Evolutionary conservation across 1,140 invertebrate genomes (phyloP).

Genomic region (Diuraphis noxia): DNA sequence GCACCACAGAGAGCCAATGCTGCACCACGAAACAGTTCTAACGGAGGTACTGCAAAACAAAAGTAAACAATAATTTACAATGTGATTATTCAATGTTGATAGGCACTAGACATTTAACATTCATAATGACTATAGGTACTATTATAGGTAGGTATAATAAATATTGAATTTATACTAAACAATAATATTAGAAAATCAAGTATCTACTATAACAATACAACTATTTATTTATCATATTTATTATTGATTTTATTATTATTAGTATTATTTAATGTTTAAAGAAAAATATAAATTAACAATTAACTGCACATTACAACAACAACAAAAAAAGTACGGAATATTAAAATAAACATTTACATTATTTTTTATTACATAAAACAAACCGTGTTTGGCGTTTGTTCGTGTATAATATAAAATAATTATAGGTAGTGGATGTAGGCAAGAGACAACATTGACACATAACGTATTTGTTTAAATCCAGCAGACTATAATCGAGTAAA

Average conservation of each 20-base stretch:
- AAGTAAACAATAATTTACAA: background rate
- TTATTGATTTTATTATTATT: too few relatives aligned
- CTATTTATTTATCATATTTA: too few relatives aligned
- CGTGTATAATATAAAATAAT: too few relatives aligned
- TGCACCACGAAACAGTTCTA: constrained; percentile 55
- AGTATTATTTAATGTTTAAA: background rate
- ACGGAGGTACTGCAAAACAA: constrained; percentile 45
- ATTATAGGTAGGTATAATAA: background rate
- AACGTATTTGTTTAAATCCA: too few relatives aligned
- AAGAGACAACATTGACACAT: background rate
- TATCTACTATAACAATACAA: background rate
- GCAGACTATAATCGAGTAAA: background rate
- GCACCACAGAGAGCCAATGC: constrained; percentile 49
- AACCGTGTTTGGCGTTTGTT: background rate
- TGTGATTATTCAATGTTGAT: background rate
- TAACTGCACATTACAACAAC: too few relatives aligned
- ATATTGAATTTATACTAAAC: background rate
- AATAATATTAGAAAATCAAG: background rate
- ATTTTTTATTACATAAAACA: too few relatives aligned
- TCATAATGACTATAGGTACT: too few relatives aligned
- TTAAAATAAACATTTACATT: too few relatives aligned
- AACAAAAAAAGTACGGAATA: too few relatives aligned
- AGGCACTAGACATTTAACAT: background rate
- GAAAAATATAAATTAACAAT: too few relatives aligned
- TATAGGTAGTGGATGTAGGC: too few relatives aligned